Evolutionary conservation across 2,113 vertebrate species (phyloP).

Genomic region (Electrona antarctica): DNA sequence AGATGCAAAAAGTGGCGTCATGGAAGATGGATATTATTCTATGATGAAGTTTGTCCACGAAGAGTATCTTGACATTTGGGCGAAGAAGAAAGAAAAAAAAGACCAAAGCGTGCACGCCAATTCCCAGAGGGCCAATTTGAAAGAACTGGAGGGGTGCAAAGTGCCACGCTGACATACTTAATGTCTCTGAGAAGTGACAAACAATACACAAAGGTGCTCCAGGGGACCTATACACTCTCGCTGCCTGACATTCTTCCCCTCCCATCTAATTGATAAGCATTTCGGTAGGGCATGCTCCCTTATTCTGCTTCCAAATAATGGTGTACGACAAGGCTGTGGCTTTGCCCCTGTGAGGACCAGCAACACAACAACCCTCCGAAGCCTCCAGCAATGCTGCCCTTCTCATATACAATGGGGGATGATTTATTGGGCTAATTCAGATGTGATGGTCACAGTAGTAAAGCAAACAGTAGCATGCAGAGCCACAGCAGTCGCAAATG

Average conservation of each 20-base stretch:
- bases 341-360: constrained; percentile 35
- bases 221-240: constrained; percentile 10
- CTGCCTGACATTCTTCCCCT: constrained; percentile 48
- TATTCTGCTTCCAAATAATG: constrained; percentile 30
- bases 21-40: constrained; percentile 22
- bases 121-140: constrained; percentile 59
- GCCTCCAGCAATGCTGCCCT: constrained; percentile 12
- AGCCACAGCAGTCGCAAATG: constrained; percentile 1
- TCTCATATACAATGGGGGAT: constrained; percentile 26
- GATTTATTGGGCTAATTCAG: constrained; percentile 59
- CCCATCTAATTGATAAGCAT: constrained; percentile 54
- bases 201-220: constrained; percentile 45
- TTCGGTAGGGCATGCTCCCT: constrained; percentile 29
- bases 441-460: constrained; percentile 37
- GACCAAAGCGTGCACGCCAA: constrained; percentile 6
- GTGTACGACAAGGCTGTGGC: constrained; percentile 33
- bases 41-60: constrained; percentile 31
- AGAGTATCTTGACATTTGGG: constrained; percentile 47
- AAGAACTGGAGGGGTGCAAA: constrained; percentile 35
- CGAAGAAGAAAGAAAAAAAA: background rate
- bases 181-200: constrained; percentile 54
- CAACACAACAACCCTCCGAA: constrained; percentile 32
- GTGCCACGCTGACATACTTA: constrained; percentile 55
- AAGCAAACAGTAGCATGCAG: constrained; percentile 15
- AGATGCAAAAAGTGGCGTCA: background rate